Evolutionary conservation across 2,113 vertebrate genomes (phyloP).

Genomic region (Toxotes chatareus): DNA sequence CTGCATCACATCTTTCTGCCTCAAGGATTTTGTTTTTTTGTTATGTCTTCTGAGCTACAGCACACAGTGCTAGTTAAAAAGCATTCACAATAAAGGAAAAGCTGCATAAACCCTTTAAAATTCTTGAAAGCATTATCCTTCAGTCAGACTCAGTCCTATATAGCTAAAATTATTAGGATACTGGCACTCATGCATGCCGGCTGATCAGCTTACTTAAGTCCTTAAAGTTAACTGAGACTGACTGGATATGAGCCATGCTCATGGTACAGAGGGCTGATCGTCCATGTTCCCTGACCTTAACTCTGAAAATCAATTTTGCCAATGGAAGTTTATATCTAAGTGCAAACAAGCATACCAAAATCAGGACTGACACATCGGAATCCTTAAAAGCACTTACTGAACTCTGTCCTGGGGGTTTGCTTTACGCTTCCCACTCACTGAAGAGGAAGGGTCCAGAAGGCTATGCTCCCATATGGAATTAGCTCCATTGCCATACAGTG

Average conservation of each 20-base stretch:
- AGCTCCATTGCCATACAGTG: conserved; percentile 94
- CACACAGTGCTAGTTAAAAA: neutral
- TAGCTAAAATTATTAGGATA: neutral
- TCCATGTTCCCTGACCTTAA: conserved; percentile 62
- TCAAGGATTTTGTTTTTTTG: conserved; percentile 12
- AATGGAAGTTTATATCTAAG: conserved; percentile 28
- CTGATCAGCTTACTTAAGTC: neutral
- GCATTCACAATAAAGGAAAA: neutral
- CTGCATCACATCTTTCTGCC: conserved; percentile 21
- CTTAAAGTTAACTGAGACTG: conserved; percentile 10
- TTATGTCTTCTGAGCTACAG: neutral
- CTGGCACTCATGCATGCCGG: neutral
- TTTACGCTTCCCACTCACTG: conserved; percentile 95
- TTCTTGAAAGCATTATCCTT: neutral
- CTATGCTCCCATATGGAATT: conserved; percentile 99
- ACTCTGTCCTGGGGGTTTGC: conserved; percentile 97
- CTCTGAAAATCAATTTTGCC: conserved; percentile 48
- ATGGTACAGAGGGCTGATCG: neutral
- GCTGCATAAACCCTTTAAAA: neutral
- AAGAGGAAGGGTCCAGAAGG: conserved; percentile 95
- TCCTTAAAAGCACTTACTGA: conserved; percentile 88
- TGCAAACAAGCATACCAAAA: conserved; percentile 32
- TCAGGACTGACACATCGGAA: conserved; percentile 33
- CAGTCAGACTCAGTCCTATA: neutral
- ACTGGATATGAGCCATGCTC: conserved; percentile 18